Base-by-base conservation (phyloP, 2,797 vertebrate species). In the Gobionotothen gibberifrons region DNA sequence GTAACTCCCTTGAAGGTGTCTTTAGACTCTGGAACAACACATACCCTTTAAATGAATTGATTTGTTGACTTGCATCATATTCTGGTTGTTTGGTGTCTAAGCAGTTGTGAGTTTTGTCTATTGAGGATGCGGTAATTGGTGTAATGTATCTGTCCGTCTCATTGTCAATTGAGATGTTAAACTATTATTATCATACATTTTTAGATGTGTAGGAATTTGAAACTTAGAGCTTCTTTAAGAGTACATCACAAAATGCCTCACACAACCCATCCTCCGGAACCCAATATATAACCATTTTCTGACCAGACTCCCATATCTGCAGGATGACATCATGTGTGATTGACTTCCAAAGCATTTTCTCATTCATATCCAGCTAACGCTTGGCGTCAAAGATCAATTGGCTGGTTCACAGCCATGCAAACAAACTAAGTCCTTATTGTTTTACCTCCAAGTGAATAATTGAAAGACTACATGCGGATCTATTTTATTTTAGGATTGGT, bases 401-500 rank as follows among this genome's bases (percentile, higher is more conserved):
- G 16, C 6, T 1, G 3, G 12, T 17, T 36, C 32, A 36, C 32
- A 36, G 32, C 3, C 9, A 46, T n/a, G 13, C 39, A 78, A 19
- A 44, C 11, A 39, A 49, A 39, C 5, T 11, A 40, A 22, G 0
- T 0, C 29, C 40, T 29, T 13, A 3, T 46, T 29, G 55, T 54
- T 32, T 46, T 17, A 48, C 52, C 39, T 46, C n/a, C 32, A 21
- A 72, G 10, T 59, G 16, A 54, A 40, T 65, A 44, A 46, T 9
- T 75, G 32, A 68, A 72, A 58, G 10, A 13, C 32, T 29, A 29
- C 10, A 32, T 60, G 39, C 8, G 32, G 58, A 3, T 57, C 53
- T 12, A 1, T 59, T 29, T 26, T 12, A 1, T 59, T 29, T 26
- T 72, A 58, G 65, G 74, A 58, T 83, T 83, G 68, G 26, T 48